Base-by-base conservation (phyloP, 2,797 vertebrate genomes). In the Potorous gilbertii region DNA sequence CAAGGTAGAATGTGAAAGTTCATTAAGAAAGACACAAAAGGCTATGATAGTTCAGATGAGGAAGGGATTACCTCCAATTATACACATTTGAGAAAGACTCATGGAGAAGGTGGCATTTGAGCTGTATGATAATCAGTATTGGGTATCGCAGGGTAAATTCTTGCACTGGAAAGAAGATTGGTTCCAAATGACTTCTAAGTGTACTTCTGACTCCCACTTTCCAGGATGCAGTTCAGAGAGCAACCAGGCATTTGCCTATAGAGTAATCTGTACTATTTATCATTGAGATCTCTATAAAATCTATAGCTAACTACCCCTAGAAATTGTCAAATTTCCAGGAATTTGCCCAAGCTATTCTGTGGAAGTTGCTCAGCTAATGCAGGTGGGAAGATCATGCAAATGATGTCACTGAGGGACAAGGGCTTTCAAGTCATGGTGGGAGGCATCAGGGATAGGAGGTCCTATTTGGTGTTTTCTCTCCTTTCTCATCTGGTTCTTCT, bases 181-280 rank as follows among this genome's bases (percentile, higher is more conserved):
- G 3, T 29, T 93, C 91, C 62, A 90, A n/a, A 74, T n/a, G 59
- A 95, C 56, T 56, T 92, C 54, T 27, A 40, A 57, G 54, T 2
- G 46, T 31, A 54, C 62, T 95, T 96, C 24, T 16, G 94, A 81
- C 34, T 96, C 34, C 54, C 54, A 59, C 13, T 54, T 81, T 92
- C 14, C 5, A 34, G 11, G 52, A 1, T 40, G 6, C 59, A 54
- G 52, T 57, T 90, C 59, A 55, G 0, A 0, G 90, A 46, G 56
- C n/a, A 66, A 52, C 81, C 24, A 34, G 4, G 50, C 27, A 8
- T 12, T 56, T 56, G 54, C 55, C 90, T 87, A 10, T 12, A 57
- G 56, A 1, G 6, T 55, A 27, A 52, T 3, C 28, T 74, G 34
- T 66, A 21, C 62, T 74, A 8, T 74, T 74, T 74, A 29, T 59